A percentile compares a stretch with the other conserved stretches of the same genome.
These are phyloP conservation scores for Pogonocherus hispidulus DNA, from an alignment of 2,888 invertebrate genomes.

Conservation along the genomic window DNA sequence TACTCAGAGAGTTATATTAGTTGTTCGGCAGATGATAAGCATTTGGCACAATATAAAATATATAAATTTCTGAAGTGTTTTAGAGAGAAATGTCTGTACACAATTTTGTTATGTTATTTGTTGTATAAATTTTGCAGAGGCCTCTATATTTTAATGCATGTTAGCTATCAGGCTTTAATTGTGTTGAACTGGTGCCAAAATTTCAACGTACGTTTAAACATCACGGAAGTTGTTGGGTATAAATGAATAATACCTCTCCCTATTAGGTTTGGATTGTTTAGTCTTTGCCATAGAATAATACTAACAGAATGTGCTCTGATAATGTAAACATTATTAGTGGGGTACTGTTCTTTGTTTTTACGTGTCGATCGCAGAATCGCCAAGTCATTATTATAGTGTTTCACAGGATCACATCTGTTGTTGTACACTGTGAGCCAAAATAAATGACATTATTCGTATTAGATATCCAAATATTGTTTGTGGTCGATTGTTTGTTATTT, in stretches of 20 bases:
- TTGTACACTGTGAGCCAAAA: too few species aligned
- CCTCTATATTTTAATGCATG: conserved; percentile 34
- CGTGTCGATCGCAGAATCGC: not conserved
- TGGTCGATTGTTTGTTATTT: too few species aligned
- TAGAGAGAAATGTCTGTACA: conserved; percentile 16
- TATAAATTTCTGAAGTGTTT: conserved; percentile 29
- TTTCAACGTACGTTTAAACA: conserved; percentile 29
- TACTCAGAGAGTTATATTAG: conserved; percentile 24
- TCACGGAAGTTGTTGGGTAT: conserved; percentile 47
- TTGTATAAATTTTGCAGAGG: conserved; percentile 29
- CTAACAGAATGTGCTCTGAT: conserved; percentile 37
- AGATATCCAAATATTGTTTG: too few species aligned
- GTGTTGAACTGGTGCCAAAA: conserved; percentile 41
- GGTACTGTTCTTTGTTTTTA: conserved; percentile 26
- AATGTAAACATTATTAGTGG: conserved; percentile 43
- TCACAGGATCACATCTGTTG: not conserved
- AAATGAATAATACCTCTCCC: conserved; percentile 49
- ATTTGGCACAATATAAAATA: conserved; percentile 39
- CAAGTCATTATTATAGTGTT: not conserved
- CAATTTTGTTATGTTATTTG: conserved; percentile 29
- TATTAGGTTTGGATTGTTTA: conserved; percentile 53
- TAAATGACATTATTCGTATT: too few species aligned
- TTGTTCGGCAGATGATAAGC: conserved; percentile 34
- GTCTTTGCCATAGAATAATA: conserved; percentile 50
- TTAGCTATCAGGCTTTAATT: conserved; percentile 37